Conservation (phyloP, 2,113 vertebrate species). For the Aldabrachelys gigantea region DNA sequence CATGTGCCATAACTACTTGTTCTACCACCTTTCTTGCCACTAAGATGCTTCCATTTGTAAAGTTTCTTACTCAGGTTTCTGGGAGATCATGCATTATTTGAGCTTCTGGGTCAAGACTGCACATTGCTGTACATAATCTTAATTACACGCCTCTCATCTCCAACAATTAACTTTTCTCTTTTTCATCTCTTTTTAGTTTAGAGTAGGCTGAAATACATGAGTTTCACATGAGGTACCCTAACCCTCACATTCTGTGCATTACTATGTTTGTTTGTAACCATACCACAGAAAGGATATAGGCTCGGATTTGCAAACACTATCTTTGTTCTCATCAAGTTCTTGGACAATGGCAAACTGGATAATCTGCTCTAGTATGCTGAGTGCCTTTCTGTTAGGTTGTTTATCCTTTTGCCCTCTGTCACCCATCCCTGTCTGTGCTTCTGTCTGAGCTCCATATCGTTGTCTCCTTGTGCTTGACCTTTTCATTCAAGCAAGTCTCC, state of each 20-base stretch:
- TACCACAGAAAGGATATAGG: no score
- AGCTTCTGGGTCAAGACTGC: neutral
- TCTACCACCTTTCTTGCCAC: neutral
- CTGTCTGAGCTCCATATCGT: neutral
- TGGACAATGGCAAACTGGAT: neutral
- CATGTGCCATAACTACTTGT: neutral
- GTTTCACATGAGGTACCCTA: neutral
- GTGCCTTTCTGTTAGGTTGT: neutral
- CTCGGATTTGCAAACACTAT: neutral
- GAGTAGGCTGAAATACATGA: neutral
- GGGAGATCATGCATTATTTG: neutral
- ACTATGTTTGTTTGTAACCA: neutral
- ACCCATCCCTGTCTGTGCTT: neutral
- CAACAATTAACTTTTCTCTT: neutral
- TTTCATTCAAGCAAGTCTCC: neutral
- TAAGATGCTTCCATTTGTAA: neutral
- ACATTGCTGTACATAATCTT: neutral
- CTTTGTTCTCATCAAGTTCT: neutral
- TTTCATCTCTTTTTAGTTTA: neutral
- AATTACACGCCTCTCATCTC: neutral
- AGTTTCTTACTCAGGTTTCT: neutral
- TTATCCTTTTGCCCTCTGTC: neutral
- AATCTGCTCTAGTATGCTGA: neutral
- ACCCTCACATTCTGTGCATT: neutral
- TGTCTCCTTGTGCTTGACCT: neutral